These are phyloP conservation scores for Yasuhikotakia modesta DNA, from an alignment of 2,797 vertebrate species.

Conservation along the genomic window DNA sequence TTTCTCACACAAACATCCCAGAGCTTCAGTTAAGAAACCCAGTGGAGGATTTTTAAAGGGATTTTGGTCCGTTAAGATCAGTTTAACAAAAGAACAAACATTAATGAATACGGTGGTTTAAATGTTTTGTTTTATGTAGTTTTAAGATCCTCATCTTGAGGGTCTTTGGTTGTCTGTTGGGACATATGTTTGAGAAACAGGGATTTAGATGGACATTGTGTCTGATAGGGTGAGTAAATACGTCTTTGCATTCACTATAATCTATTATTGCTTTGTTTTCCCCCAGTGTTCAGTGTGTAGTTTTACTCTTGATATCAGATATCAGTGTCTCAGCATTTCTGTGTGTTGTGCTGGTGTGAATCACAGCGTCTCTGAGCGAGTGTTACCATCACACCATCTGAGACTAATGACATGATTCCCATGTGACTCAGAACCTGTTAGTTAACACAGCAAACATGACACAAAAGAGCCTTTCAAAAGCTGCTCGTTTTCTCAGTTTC, in stretches of 20 bases:
- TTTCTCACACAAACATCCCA: no score
- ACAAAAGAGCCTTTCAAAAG: neutral
- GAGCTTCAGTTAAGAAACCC: no score
- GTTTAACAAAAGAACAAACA: no score
- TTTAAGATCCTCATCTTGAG: no score
- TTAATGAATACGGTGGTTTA: no score
- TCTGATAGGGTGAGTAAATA: neutral
- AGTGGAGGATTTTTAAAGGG: no score
- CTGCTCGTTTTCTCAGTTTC: neutral
- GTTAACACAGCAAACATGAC: neutral
- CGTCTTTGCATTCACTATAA: neutral
- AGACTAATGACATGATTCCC: constrained; percentile 12
- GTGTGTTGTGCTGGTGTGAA: constrained; percentile 14
- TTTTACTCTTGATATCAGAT: constrained; percentile 1
- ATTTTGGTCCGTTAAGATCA: no score
- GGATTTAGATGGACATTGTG: neutral
- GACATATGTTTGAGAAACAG: neutral
- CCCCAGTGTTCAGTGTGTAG: neutral
- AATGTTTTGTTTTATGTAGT: neutral
- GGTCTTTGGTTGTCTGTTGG: no score
- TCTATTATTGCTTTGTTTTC: neutral
- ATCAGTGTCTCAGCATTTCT: constrained; percentile 19
- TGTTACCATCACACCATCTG: constrained; percentile 7
- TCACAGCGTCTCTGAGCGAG: constrained; percentile 14
- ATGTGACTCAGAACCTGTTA: neutral